phyloP scores from a whole-genome alignment of 2,113 vertebrate species.

The Thryonomys swinderianus region DNA sequence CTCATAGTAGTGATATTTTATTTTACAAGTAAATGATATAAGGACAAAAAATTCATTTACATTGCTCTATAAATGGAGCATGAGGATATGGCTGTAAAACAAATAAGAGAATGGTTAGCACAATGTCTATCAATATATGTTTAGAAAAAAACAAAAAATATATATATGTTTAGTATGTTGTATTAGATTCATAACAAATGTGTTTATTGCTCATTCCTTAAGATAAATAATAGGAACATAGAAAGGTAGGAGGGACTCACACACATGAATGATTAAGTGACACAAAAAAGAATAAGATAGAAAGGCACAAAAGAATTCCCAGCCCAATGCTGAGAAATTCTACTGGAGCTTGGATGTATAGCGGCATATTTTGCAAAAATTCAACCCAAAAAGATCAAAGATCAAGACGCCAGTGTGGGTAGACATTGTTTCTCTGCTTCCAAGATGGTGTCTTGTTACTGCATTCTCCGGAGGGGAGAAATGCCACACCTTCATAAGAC shows the following conservation, averaged over 20 bases:
- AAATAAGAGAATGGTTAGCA: background rate
- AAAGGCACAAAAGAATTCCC: background rate
- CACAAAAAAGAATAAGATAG: background rate
- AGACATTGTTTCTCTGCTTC: rapidly evolving
- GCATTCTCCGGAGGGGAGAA: background rate
- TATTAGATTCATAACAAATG: background rate
- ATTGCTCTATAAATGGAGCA: background rate
- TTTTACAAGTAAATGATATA: background rate
- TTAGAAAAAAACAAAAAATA: no score
- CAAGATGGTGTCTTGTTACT: background rate
- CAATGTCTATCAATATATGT: background rate
- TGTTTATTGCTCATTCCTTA: background rate
- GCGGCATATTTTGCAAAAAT: background rate
- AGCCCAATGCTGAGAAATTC: background rate
- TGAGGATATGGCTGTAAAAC: background rate
- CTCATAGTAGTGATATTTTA: background rate
- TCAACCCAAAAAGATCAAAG: background rate
- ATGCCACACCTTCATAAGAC: no score
- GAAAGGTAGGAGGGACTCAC: background rate
- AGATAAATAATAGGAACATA: background rate
- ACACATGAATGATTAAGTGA: background rate
- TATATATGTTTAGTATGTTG: background rate
- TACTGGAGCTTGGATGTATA: background rate
- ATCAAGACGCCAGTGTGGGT: background rate
- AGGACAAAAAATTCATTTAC: background rate